A percentile compares a stretch with the other conserved stretches of the same genome.
Evolutionary conservation across 2,888 invertebrate species (phyloP).

Genomic region (Drosophila prolongata): DNA sequence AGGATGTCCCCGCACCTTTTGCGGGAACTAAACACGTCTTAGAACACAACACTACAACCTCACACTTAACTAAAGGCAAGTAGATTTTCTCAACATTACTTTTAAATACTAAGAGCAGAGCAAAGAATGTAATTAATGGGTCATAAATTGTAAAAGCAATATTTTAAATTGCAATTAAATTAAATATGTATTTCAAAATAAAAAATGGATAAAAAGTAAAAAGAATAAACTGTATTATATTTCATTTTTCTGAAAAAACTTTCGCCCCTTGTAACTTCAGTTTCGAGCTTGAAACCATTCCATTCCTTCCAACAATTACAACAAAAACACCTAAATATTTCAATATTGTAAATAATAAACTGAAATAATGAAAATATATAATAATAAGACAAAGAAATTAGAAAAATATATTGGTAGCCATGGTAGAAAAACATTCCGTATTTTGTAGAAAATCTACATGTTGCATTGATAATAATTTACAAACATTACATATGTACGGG

Average conservation of each 20-base stretch:
- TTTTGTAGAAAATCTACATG: slow-evolving; percentile 78
- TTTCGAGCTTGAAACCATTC: not conserved
- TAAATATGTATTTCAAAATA: slow-evolving; percentile 19
- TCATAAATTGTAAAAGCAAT: slow-evolving; percentile 51
- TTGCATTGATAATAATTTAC: slow-evolving; percentile 80
- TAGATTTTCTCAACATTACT: slow-evolving; percentile 47
- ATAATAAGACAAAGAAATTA: slow-evolving; percentile 54
- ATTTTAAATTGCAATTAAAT: slow-evolving; percentile 42
- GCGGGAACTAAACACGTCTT: slow-evolving; percentile 45
- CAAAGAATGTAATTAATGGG: slow-evolving; percentile 39
- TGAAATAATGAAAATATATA: slow-evolving; percentile 57
- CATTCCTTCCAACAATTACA: not conserved
- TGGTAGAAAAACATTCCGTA: slow-evolving; percentile 64
- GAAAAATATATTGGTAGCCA: slow-evolving; percentile 66
- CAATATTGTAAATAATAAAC: slow-evolving; percentile 61
- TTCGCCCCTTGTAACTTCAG: not conserved
- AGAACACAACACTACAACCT: slow-evolving; percentile 74
- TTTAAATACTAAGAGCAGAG: slow-evolving; percentile 57
- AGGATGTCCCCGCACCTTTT: slow-evolving; percentile 9
- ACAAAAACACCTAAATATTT: not conserved
- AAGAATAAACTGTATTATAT: not conserved
- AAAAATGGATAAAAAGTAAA: not conserved
- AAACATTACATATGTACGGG: slow-evolving; percentile 66
- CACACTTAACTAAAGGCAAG: slow-evolving; percentile 55
- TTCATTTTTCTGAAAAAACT: not conserved